Percentiles rank a stretch among this genome's conserved stretches.
Conservation (phyloP, 2,113 vertebrate genomes). For the Coracopsis vasa region DNA sequence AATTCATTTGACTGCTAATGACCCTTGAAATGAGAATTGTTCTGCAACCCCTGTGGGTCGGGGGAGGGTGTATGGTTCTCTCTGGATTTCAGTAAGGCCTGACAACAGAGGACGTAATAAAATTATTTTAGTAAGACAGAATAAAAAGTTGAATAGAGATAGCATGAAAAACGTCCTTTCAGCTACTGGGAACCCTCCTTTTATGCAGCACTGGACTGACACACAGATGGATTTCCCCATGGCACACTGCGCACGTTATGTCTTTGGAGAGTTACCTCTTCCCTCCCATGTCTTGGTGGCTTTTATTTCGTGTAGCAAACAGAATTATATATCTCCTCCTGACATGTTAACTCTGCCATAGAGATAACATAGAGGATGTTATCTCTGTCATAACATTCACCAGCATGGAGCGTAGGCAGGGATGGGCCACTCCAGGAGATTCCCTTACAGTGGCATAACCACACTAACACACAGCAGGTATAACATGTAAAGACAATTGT, state of each 20-base stretch:
- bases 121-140: background rate
- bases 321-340: background rate
- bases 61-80: background rate
- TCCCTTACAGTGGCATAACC: background rate
- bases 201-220: background rate
- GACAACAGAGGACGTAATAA: background rate
- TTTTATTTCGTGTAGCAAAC: background rate
- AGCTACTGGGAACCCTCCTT: background rate
- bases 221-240: background rate
- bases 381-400: background rate
- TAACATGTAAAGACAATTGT: background rate
- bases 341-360: background rate
- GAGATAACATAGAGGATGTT: background rate
- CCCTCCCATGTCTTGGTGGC: background rate
- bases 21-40: background rate
- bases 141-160: background rate
- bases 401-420: background rate
- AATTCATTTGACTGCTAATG: background rate
- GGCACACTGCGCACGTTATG: accelerated
- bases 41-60: background rate
- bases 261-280: background rate
- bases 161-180: background rate
- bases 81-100: background rate
- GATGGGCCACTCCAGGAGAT: background rate
- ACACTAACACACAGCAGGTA: background rate